Evolutionary conservation across 2,888 invertebrate species (phyloP).

Genomic region (Torymus auratus): DNA sequence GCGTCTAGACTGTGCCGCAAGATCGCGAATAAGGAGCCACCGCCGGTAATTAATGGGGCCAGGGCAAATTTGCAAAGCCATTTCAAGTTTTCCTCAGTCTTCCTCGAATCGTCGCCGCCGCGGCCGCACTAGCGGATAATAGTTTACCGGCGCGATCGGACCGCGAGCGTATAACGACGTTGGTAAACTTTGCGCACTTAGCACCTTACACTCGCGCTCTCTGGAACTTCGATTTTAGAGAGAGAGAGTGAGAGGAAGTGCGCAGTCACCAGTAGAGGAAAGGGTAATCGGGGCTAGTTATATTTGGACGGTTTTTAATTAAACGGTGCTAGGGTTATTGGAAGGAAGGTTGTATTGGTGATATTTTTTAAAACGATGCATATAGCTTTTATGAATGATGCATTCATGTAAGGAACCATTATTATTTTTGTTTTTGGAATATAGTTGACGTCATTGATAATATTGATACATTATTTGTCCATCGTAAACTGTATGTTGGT

Average conservation of each 20-base stretch:
- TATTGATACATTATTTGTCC: too few species aligned
- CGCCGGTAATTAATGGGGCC: conserved; percentile 70
- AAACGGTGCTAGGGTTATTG: conserved; percentile 37
- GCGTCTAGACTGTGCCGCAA: not conserved
- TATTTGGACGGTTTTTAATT: conserved; percentile 46
- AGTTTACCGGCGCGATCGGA: conserved; percentile 69
- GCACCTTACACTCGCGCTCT: conserved; percentile 27
- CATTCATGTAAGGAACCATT: too few species aligned
- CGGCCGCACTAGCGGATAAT: conserved; percentile 65
- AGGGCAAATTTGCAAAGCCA: conserved; percentile 75
- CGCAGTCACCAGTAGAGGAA: conserved; percentile 9
- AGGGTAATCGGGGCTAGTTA: too few species aligned
- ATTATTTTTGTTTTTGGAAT: too few species aligned
- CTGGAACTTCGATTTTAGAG: conserved; percentile 49
- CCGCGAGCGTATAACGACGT: conserved; percentile 69
- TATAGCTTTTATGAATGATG: too few species aligned
- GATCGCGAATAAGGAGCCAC: conserved; percentile 36
- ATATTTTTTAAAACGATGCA: too few species aligned
- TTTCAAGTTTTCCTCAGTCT: conserved; percentile 68
- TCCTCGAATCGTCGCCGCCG: conserved; percentile 46
- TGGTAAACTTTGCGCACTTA: conserved; percentile 71
- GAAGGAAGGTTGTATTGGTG: too few species aligned
- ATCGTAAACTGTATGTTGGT: too few species aligned
- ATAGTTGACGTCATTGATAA: too few species aligned
- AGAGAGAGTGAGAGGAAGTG: conserved; percentile 24